Evolutionary conservation across 1,140 invertebrate genomes (phyloP).

Genomic region (Odontomachus brunneus): DNA sequence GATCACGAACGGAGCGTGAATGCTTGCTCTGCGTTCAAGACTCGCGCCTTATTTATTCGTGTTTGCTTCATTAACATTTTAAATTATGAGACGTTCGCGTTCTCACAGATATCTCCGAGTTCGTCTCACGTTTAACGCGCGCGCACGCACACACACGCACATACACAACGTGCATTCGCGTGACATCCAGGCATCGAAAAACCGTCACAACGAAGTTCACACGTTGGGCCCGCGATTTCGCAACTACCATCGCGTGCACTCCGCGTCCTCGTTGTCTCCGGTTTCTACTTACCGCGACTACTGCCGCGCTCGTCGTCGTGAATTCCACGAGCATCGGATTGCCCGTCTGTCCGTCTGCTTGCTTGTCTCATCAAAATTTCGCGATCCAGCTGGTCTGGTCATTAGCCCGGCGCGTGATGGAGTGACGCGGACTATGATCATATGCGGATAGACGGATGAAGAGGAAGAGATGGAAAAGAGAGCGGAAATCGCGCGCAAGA

Average conservation of each 20-base stretch:
- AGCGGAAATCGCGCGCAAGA: not conserved
- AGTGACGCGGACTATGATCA: not conserved
- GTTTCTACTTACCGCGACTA: constrained; percentile 22
- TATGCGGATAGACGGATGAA: not conserved
- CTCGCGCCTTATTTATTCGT: not conserved
- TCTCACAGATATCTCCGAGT: constrained; percentile 32
- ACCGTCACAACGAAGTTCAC: not conserved
- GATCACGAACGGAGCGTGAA: no score
- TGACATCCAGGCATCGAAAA: constrained; percentile 13
- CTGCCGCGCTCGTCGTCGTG: no score
- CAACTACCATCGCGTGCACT: not conserved
- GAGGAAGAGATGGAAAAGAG: not conserved
- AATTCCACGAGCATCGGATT: constrained; percentile 8
- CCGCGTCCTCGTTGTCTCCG: constrained; percentile 9
- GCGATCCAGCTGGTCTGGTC: constrained; percentile 27
- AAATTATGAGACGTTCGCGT: not conserved
- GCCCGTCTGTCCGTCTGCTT: not conserved
- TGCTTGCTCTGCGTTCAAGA: not conserved
- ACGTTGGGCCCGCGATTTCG: constrained; percentile 2
- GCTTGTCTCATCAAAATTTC: constrained; percentile 31
- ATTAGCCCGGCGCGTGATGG: constrained; percentile 14
- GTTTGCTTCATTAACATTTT: constrained; percentile 31
- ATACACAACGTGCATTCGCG: not conserved
- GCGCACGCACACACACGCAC: not conserved
- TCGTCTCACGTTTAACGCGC: constrained; percentile 35